Evolutionary conservation across 2,113 vertebrate species (phyloP), one percentile per base, ranked within the genome.

Genomic region (Drymodes brunneopygia): DNA sequence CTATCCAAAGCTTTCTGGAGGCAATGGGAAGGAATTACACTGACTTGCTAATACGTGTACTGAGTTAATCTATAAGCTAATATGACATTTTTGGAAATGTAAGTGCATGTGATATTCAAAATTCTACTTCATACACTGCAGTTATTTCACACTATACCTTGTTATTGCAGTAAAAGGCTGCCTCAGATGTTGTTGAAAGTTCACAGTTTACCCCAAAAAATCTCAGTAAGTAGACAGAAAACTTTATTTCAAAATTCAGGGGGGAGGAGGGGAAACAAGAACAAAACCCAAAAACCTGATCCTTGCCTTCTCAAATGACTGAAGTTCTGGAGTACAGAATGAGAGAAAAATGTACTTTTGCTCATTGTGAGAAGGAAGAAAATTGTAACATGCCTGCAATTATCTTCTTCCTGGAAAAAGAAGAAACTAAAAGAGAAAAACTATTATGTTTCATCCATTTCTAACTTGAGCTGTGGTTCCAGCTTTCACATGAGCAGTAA

Each of bases 1-100:
- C 18, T 73, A 62, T 38, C 40, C 60, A 83, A 90, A 77, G 44
- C 54, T 83, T 88, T 92, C 61, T 93, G 64, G 81, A 61, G 13
- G 64, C 21, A 38, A 61, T 24, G 9, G 35, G 35, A 92, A 56
- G n/a, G 56, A 86, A 92, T 84, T 77, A 69, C 12, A 64, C 10
- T 44, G 54, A 54, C n/a, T 58, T 42, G 42, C 15, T 42, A 42
- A 42, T 38, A 38, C 14, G 42, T 42, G 13, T 42, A 42, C 42
- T 42, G 42, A 42, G 42, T 42, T 65, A 60, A 69, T 60, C 28
- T 35, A 5, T 38, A 8, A 15, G 44, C 45, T 72, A 92, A n/a
- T 23, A 57, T 10, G 20, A 53, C 13, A 22, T 61, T 87, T 87
- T 70, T 67, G 16, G 56, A 87, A 73, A 95, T 22, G 13, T 9